Evolutionary conservation across 2,888 invertebrate species (phyloP).

Genomic region (Choristoneura rosaceana): DNA sequence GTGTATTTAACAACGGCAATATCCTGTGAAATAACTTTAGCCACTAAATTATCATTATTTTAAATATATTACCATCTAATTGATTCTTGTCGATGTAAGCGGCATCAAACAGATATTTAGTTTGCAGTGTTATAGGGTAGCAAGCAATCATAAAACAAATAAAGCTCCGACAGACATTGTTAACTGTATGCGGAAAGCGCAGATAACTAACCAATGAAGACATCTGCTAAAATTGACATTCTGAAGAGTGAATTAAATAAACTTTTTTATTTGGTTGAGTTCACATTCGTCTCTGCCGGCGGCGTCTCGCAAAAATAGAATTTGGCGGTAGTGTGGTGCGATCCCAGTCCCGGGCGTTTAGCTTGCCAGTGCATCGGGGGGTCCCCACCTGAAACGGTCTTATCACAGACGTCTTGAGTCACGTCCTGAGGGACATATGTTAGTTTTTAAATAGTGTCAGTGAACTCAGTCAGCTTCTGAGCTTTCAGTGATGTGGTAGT

Average conservation of each 20-base stretch:
- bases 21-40: conserved; percentile 19
- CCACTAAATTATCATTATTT: conserved; percentile 11
- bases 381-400: conserved; percentile 69
- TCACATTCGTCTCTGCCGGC: conserved; percentile 75
- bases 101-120: not conserved
- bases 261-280: conserved; percentile 72
- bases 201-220: conserved; percentile 6
- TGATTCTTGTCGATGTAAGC: not conserved
- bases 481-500: conserved; percentile 47
- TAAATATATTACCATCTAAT: not conserved
- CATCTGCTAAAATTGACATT: conserved; percentile 47
- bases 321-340: conserved; percentile 79
- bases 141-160: not conserved
- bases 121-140: not conserved
- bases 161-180: not conserved
- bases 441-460: conserved; percentile 18
- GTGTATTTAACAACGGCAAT: conserved; percentile 28
- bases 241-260: conserved; percentile 52
- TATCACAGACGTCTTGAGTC: conserved; percentile 28
- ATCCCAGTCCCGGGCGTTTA: conserved; percentile 71
- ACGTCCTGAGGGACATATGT: conserved; percentile 20
- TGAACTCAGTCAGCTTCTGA: conserved; percentile 24
- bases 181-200: not conserved
- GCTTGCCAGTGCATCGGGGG: conserved; percentile 73
- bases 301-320: conserved; percentile 85